Percentiles rank a stretch among this genome's conserved stretches.
Evolutionary conservation across 2,797 vertebrate species (phyloP).

Genomic region (Manis crassicaudata): DNA sequence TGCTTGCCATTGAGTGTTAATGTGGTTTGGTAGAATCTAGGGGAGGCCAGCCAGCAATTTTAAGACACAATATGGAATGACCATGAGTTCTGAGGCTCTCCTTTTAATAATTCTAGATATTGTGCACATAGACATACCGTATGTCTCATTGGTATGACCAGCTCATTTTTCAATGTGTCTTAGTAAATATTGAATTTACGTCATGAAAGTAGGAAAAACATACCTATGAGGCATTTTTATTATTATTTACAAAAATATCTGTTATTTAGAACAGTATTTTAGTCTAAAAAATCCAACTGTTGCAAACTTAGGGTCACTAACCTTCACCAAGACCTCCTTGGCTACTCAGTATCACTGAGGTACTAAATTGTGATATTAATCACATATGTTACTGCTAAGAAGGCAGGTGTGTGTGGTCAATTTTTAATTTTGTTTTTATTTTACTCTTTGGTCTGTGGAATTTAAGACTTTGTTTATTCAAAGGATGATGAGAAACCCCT

Average conservation of each 20-base stretch:
- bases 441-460: slow-evolving; percentile 66
- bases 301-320: not conserved
- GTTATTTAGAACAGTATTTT: slow-evolving; percentile 39
- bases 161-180: not conserved
- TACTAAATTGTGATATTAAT: slow-evolving; percentile 56
- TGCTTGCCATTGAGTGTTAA: not conserved
- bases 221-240: not conserved
- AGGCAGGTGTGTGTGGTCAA: slow-evolving; percentile 48
- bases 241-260: not conserved
- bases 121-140: not conserved
- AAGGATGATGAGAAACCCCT: slow-evolving; percentile 56
- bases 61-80: not conserved
- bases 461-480: slow-evolving; percentile 77
- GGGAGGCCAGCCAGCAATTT: not conserved
- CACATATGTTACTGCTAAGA: slow-evolving; percentile 61
- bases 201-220: not conserved
- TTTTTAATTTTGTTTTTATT: slow-evolving; percentile 74
- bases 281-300: slow-evolving; percentile 23
- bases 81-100: not conserved
- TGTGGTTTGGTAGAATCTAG: not conserved
- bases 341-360: not conserved
- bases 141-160: not conserved
- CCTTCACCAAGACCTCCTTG: not conserved
- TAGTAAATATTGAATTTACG: not conserved
- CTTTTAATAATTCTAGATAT: slow-evolving; percentile 34